Evolutionary conservation across 2,113 vertebrate species (phyloP).

Genomic region (Paramisgurnus dabryanus): DNA sequence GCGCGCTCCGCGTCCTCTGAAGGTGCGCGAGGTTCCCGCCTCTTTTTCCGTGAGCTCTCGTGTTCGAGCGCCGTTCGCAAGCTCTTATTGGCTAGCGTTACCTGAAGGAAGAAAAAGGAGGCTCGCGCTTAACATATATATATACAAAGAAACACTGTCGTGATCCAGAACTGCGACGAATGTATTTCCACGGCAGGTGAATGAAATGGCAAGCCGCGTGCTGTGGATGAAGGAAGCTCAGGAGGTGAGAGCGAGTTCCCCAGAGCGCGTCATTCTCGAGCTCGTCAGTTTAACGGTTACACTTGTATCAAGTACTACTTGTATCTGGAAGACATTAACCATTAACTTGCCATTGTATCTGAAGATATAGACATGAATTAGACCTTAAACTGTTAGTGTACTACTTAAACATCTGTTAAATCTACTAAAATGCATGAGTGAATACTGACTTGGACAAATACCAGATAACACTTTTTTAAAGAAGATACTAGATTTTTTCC

Average conservation of each 20-base stretch:
- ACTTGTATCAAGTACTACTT: neutral
- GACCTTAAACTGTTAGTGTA: neutral
- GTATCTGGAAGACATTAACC: neutral
- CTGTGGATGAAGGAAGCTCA: conserved; percentile 19
- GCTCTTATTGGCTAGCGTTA: conserved; percentile 73
- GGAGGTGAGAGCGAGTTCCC: neutral
- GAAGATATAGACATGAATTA: neutral
- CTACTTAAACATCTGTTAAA: too few relatives aligned
- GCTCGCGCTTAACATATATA: neutral
- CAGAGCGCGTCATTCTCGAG: neutral
- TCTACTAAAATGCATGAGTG: neutral
- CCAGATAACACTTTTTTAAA: too few relatives aligned
- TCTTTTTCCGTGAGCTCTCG: conserved; percentile 36
- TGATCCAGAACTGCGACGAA: conserved; percentile 1
- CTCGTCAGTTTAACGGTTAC: conserved; percentile 8
- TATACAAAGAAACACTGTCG: neutral
- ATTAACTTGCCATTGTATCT: conserved; percentile 1
- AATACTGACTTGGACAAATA: too few relatives aligned
- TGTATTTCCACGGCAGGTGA: neutral
- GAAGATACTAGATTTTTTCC: neutral
- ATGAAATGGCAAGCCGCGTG: neutral
- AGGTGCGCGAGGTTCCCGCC: conserved; percentile 70
- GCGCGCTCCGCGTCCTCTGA: conserved; percentile 67
- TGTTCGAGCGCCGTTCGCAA: conserved; percentile 57
- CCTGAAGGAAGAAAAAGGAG: conserved; percentile 59